Percentiles rank a stretch among this genome's conserved stretches.
Evolutionary conservation across 2,797 vertebrate genomes (phyloP).

Genomic region (Odontamblyopus rebecca): DNA sequence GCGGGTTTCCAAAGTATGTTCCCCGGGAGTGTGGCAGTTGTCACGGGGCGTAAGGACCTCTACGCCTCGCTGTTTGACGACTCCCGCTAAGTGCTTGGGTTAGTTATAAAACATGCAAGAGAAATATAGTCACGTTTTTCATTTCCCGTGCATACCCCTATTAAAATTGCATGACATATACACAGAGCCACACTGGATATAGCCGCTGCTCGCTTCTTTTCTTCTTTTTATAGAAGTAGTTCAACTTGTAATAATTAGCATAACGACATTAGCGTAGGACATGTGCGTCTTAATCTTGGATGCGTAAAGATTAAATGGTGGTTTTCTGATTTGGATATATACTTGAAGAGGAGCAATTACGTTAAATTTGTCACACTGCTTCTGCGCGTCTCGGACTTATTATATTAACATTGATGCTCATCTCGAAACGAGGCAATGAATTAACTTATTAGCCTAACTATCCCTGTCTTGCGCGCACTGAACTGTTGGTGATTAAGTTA

Average conservation of each 20-base stretch:
- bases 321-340: conserved; percentile 13
- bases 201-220: conserved; percentile 9
- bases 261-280: conserved; percentile 34
- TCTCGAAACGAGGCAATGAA: conserved; percentile 62
- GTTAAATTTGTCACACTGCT: conserved; percentile 72
- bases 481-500: conserved; percentile 31
- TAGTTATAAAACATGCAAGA: conserved; percentile 70
- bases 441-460: conserved; percentile 60
- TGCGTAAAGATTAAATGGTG: background rate
- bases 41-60: conserved; percentile 31
- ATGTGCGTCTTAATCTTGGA: conserved; percentile 30
- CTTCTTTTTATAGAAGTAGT: conserved; percentile 24
- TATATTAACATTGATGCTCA: conserved; percentile 73
- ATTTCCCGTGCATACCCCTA: conserved; percentile 52
- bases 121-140: conserved; percentile 63
- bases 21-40: conserved; percentile 28
- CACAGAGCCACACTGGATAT: conserved; percentile 37
- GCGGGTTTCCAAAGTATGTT: conserved; percentile 34
- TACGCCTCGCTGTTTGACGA: conserved; percentile 37
- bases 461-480: conserved; percentile 51
- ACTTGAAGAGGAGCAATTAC: conserved; percentile 65
- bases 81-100: conserved; percentile 63
- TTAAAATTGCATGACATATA: conserved; percentile 68
- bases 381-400: conserved; percentile 67
- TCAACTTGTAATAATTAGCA: conserved; percentile 54